Conservation (phyloP, 2,888 invertebrate genomes). For the Anodontia alba region DNA sequence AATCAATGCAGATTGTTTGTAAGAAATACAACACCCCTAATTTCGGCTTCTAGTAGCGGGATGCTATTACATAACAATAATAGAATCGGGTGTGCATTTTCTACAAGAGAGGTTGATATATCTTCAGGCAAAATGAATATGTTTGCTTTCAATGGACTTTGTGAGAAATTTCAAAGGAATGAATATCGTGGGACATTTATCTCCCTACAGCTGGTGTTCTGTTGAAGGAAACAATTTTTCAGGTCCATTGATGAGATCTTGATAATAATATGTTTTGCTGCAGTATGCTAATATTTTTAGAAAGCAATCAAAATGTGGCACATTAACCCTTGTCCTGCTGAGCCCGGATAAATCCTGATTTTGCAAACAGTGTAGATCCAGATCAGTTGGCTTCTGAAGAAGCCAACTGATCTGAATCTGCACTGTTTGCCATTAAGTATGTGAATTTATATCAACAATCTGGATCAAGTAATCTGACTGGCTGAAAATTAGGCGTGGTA, state of each 20-base stretch:
- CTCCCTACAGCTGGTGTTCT: background rate
- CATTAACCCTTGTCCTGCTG: too few relatives aligned
- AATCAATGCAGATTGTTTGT: background rate
- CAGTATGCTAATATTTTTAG: background rate
- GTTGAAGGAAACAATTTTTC: background rate
- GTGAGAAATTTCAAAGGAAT: background rate
- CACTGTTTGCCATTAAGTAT: too few relatives aligned
- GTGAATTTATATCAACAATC: too few relatives aligned
- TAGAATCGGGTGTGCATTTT: constrained; percentile 5
- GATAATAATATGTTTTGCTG: background rate
- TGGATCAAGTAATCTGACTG: too few relatives aligned
- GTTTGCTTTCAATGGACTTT: background rate
- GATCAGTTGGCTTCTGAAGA: too few relatives aligned
- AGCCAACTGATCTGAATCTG: too few relatives aligned
- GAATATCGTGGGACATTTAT: background rate
- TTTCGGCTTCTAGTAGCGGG: background rate
- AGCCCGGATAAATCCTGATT: too few relatives aligned
- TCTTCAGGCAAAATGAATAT: background rate
- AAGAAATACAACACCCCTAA: constrained; percentile 1
- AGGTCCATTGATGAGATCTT: background rate
- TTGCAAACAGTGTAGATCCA: too few relatives aligned
- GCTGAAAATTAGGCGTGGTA: too few relatives aligned
- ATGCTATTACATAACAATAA: background rate
- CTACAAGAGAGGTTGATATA: background rate
- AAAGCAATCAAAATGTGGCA: too few relatives aligned